Conservation (phyloP, 2,113 vertebrate genomes). For the Oreochromis tanganicae region DNA sequence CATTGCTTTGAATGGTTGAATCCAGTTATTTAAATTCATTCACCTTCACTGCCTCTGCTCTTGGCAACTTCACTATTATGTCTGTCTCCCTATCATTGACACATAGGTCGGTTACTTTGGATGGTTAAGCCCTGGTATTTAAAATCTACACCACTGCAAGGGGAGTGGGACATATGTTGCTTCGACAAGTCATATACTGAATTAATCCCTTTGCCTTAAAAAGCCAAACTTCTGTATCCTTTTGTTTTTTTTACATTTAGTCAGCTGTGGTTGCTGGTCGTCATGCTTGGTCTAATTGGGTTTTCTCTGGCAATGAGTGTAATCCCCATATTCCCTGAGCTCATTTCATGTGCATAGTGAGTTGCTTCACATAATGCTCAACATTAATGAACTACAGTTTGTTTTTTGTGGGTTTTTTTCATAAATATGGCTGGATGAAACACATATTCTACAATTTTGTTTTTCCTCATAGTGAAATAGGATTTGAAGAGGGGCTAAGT, state of each 20-base stretch:
- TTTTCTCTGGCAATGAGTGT: conserved; percentile 83
- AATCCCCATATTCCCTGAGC: conserved; percentile 88
- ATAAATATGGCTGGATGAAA: not conserved
- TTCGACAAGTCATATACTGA: not conserved
- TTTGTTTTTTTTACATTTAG: conserved; percentile 56
- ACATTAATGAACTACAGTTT: not conserved
- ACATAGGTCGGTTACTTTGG: not conserved
- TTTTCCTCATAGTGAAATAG: conserved; percentile 56
- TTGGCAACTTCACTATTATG: not conserved
- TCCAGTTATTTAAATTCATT: not conserved
- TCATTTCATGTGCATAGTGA: conserved; percentile 86
- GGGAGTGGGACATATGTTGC: not conserved
- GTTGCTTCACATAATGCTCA: conserved; percentile 40
- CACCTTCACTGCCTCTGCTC: not conserved
- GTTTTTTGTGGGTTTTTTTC: rapidly evolving
- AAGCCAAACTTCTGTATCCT: not conserved
- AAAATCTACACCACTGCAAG: not conserved
- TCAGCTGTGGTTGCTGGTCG: conserved; percentile 85
- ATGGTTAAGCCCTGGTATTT: not conserved
- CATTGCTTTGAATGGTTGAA: not conserved
- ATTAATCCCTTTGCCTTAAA: not conserved
- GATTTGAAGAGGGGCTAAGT: conserved; percentile 72
- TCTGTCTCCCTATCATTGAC: not conserved
- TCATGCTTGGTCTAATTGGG: conserved; percentile 81
- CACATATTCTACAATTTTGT: not conserved